Percentiles rank a stretch among this genome's conserved stretches.
phyloP scores from a whole-genome alignment of 2,888 invertebrate genomes.

The Eupsilia transversa region DNA sequence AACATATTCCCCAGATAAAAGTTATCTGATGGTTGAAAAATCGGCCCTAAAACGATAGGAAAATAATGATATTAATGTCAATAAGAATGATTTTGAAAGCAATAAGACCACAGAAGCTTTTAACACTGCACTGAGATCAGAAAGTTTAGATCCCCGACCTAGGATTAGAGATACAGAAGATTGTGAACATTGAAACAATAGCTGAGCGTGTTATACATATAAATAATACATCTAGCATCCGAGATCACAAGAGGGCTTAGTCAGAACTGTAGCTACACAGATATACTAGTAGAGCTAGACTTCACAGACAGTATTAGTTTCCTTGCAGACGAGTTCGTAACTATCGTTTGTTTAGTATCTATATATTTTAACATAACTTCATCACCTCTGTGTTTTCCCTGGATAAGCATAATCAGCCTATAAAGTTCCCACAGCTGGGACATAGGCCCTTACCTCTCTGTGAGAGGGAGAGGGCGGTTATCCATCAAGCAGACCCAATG shows the following conservation, averaged over 20 bases:
- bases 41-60: too few relatives aligned
- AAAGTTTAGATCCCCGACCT: neutral
- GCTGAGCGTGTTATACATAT: neutral
- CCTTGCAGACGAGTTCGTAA: neutral
- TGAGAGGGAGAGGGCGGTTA: too few relatives aligned
- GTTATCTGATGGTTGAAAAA: too few relatives aligned
- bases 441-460: too few relatives aligned
- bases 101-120: neutral
- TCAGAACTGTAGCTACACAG: conserved; percentile 13
- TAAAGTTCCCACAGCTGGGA: neutral
- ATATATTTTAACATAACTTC: neutral
- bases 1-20: too few relatives aligned
- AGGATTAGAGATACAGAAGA: conserved; percentile 11
- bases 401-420: neutral
- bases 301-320: neutral
- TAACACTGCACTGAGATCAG: conserved; percentile 1
- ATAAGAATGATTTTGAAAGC: neutral
- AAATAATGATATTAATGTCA: neutral
- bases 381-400: neutral
- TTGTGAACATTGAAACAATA: conserved; percentile 8
- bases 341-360: too few relatives aligned
- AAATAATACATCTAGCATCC: neutral
- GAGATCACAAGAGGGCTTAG: conserved; percentile 19
- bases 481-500: too few relatives aligned
- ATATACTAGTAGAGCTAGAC: conserved; percentile 1